Evolutionary conservation across 2,113 vertebrate genomes (phyloP).

Genomic region (Amblyopsis rosae): DNA sequence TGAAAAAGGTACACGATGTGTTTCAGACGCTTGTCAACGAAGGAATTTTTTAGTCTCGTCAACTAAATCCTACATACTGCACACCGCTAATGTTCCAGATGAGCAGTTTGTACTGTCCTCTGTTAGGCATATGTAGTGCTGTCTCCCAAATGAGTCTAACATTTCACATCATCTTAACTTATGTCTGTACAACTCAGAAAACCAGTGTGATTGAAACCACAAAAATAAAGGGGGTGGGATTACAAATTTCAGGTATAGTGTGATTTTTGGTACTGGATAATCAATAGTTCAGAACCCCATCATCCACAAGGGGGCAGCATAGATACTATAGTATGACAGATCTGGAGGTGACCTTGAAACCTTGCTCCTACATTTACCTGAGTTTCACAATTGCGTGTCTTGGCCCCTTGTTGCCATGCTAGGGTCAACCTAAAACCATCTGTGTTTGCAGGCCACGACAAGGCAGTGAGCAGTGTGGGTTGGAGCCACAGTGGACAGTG

Average conservation of each 20-base stretch:
- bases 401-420: slow-evolving; percentile 19
- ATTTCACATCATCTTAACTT: too few relatives aligned
- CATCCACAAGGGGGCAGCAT: slow-evolving; percentile 69
- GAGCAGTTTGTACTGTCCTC: too few relatives aligned
- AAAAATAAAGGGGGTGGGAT: too few relatives aligned
- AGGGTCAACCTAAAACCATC: slow-evolving; percentile 9
- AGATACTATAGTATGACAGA: slow-evolving; percentile 51
- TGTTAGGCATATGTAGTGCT: too few relatives aligned
- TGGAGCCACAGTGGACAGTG: slow-evolving; percentile 85
- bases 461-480: slow-evolving; percentile 78
- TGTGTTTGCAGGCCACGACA: slow-evolving; percentile 80
- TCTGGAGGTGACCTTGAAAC: slow-evolving; percentile 22
- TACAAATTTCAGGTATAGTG: too few relatives aligned
- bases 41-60: not conserved
- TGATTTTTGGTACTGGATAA: slow-evolving; percentile 1
- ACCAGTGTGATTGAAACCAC: too few relatives aligned
- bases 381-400: slow-evolving; percentile 45
- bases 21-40: not conserved
- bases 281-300: not conserved
- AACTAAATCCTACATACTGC: not conserved
- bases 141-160: too few relatives aligned
- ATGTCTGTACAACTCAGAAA: too few relatives aligned
- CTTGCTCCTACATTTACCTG: slow-evolving; percentile 11
- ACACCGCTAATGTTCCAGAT: too few relatives aligned
- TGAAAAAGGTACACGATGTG: not conserved